phyloP scores from a whole-genome alignment of 2,113 vertebrate genomes.

The Corvus hawaiiensis region DNA sequence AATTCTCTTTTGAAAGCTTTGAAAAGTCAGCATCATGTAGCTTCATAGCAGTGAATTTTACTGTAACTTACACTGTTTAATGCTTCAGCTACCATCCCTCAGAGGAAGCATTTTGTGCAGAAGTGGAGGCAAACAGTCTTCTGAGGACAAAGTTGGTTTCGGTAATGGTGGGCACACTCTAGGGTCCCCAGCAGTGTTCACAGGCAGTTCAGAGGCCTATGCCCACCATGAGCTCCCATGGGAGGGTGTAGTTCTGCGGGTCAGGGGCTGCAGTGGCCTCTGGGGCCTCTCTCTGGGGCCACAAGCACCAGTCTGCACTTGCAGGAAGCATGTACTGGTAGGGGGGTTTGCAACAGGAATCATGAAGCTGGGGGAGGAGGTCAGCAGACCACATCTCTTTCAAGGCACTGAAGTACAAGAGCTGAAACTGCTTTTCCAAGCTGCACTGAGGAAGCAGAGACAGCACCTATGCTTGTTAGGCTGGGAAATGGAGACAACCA shows the following conservation, averaged over 20 bases:
- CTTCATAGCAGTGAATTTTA: background rate
- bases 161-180: fast-evolving
- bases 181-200: background rate
- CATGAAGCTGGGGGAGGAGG: background rate
- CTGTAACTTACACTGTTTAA: background rate
- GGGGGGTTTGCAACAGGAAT: background rate
- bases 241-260: background rate
- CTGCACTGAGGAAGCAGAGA: background rate
- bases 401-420: background rate
- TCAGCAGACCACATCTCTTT: background rate
- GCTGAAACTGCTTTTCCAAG: background rate
- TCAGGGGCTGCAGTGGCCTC: background rate
- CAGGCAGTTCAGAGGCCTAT: background rate
- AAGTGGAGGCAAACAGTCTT: background rate
- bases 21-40: background rate
- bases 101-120: background rate
- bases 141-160: background rate
- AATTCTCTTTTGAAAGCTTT: background rate
- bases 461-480: background rate
- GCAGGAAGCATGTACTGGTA: background rate
- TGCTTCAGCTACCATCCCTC: background rate
- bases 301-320: background rate
- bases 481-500: background rate
- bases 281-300: background rate
- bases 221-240: background rate